Base-by-base conservation (phyloP, 2,888 invertebrate genomes). In the Leucozona laternaria region DNA sequence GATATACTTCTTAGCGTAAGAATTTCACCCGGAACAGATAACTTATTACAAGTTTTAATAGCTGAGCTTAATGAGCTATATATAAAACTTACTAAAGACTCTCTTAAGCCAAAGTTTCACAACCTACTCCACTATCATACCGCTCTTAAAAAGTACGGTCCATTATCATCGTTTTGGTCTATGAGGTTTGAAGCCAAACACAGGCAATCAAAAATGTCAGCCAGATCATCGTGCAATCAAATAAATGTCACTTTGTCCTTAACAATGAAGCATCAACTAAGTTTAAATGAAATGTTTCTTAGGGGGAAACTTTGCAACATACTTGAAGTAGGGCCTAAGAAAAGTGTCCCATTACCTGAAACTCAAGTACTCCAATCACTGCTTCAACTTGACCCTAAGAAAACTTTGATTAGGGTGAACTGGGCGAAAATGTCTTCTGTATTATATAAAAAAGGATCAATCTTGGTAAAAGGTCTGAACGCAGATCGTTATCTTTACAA, bases 251-350 rank as follows among this genome's bases (percentile, higher is more conserved):
- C 58, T 58, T 28, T 34, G 15, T 17, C 57, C 2, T 10, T 57
- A 57, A 17, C 57, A 57, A 57, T 17, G 10, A 57, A 57, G 20
- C 57, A 57, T 57, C 57, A 58, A 17, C 28, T 58, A 15, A 34
- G 10, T 4, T 4, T 34, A 3, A 58, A 58, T 13, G 58, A 17
- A 34, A 58, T 58, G n/a, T 58, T 58, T 11, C 8, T 58, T 1
- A 58, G 31, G 10, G 55, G 58, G 1, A 58, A 34, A 37, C 34
- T 58, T n/a, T 20, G 10, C 5, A 58, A 58, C n/a, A 31, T 28
- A 58, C 57, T 58, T 34, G 31, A 34, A 0, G 34, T 58, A 17
- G 57, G 57, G 0, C 57, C 57, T 6, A 20, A 11, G 4, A 34
- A 15, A 20, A 13, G n/a, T 58, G 10, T 34, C 2, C 4, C 10